A percentile compares a stretch with the other conserved stretches of the same genome.
These are phyloP conservation scores for Drosophila niveifrons DNA, from an alignment of 2,888 invertebrate species.

Conservation along the genomic window DNA sequence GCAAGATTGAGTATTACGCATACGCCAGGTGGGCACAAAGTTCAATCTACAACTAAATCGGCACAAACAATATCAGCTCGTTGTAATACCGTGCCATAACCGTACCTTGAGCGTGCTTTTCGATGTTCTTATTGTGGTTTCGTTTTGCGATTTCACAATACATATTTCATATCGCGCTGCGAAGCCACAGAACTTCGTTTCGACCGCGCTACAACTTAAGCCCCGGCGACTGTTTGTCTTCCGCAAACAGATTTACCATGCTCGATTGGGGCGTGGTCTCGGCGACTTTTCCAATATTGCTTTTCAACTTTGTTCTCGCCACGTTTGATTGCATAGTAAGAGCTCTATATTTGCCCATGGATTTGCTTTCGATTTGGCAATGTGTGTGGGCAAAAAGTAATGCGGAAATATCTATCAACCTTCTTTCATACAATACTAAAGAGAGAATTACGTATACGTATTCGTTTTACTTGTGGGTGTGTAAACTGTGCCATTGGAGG, in stretches of 20 bases:
- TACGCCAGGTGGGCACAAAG: constrained; percentile 48
- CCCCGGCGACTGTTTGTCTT: constrained; percentile 48
- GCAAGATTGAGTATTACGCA: constrained; percentile 43
- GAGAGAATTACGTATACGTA: neutral
- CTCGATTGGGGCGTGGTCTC: constrained; percentile 9
- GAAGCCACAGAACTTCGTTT: constrained; percentile 61
- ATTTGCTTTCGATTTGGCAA: constrained; percentile 30
- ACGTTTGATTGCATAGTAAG: constrained; percentile 37
- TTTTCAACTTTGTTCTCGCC: constrained; percentile 17
- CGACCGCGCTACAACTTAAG: constrained; percentile 10
- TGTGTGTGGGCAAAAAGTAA: constrained; percentile 29
- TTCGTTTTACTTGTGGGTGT: constrained; percentile 39
- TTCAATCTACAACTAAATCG: constrained; percentile 29
- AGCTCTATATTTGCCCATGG: constrained; percentile 17
- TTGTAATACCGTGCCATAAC: constrained; percentile 22
- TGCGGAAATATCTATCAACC: constrained; percentile 55
- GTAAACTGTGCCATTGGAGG: constrained; percentile 56
- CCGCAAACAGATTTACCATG: constrained; percentile 62
- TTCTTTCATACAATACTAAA: neutral
- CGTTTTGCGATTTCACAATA: constrained; percentile 39
- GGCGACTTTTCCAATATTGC: constrained; percentile 42
- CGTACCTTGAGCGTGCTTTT: constrained; percentile 33
- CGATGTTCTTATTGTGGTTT: constrained; percentile 44
- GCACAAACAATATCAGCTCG: constrained; percentile 12
- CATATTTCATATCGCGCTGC: constrained; percentile 11